Conservation (phyloP, 1,140 invertebrate species). For the Tribolium castaneum region DNA sequence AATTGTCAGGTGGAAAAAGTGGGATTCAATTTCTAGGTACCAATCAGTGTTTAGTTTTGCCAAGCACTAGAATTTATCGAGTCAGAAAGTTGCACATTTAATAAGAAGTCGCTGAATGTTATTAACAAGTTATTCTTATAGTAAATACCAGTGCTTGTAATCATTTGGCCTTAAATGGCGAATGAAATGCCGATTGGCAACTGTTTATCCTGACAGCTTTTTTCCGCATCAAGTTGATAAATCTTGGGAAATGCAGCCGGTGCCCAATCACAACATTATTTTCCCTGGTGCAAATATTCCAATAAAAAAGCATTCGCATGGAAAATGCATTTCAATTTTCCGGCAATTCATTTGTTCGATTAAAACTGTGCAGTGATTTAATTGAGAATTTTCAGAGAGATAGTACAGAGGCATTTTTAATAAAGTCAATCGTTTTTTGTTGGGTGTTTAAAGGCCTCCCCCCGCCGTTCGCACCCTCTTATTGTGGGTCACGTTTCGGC, state of each 20-base stretch:
- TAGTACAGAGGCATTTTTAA: not conserved
- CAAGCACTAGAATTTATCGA: not conserved
- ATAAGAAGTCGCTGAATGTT: conserved; percentile 21
- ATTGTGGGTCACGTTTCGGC: conserved; percentile 29
- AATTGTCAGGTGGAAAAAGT: not conserved
- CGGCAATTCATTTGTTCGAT: conserved; percentile 37
- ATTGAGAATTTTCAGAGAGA: conserved; percentile 8
- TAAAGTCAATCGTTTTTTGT: not conserved
- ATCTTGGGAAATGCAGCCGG: conserved; percentile 1
- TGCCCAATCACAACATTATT: not conserved
- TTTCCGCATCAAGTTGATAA: not conserved
- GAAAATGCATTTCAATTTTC: conserved; percentile 33
- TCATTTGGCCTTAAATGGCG: conserved; percentile 18
- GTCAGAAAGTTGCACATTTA: conserved; percentile 15
- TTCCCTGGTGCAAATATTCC: not conserved
- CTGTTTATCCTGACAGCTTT: not conserved
- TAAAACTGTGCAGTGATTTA: conserved; percentile 12
- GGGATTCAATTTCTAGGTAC: not conserved
- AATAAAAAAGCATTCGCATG: not conserved
- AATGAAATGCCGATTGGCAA: conserved; percentile 1
- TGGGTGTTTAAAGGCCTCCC: not conserved
- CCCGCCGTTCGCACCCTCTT: conserved; percentile 2
- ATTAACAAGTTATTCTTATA: conserved; percentile 30
- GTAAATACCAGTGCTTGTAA: not conserved
- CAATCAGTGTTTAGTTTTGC: not conserved